phyloP scores from a whole-genome alignment of 2,797 vertebrate species.

The Trichosurus vulpecula region DNA sequence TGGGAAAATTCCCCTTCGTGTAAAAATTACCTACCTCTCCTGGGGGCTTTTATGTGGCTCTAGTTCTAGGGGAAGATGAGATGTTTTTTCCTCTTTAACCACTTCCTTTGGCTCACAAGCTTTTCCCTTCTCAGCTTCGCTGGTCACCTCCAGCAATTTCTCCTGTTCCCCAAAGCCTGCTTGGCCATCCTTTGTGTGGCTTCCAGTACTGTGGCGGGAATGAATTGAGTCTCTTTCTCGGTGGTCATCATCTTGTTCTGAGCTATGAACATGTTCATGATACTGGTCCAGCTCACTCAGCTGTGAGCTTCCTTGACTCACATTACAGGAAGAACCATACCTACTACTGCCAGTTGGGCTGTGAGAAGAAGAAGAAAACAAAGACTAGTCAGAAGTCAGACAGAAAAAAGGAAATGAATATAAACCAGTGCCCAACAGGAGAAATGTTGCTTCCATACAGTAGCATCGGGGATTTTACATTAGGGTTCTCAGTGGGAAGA shows the following conservation, averaged over 20 bases:
- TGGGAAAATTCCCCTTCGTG: neutral
- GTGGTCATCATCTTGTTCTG: conserved; percentile 91
- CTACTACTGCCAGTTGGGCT: conserved; percentile 96
- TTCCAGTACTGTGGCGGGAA: conserved; percentile 87
- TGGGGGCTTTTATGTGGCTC: conserved; percentile 74
- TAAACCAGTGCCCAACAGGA: conserved; percentile 1
- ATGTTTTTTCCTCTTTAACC: conserved; percentile 42
- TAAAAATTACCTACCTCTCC: conserved; percentile 79
- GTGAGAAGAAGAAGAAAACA: conserved; percentile 76
- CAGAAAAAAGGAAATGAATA: conserved; percentile 46
- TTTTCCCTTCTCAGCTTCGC: conserved; percentile 70
- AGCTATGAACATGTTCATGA: conserved; percentile 83
- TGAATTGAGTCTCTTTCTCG: conserved; percentile 86
- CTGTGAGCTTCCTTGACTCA: conserved; percentile 96
- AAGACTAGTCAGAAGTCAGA: neutral
- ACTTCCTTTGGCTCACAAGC: conserved; percentile 65
- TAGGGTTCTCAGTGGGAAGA: conserved; percentile 46
- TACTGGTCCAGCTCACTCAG: conserved; percentile 94
- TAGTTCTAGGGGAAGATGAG: conserved; percentile 66
- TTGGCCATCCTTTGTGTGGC: conserved; percentile 85
- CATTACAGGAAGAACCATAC: conserved; percentile 95
- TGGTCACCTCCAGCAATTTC: conserved; percentile 24
- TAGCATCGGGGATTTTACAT: conserved; percentile 24
- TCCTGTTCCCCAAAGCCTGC: conserved; percentile 71
- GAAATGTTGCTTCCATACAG: conserved; percentile 13